Percentiles rank a stretch among this genome's conserved stretches.
Conservation (phyloP, 2,888 invertebrate genomes). For the Perdita meconis region DNA sequence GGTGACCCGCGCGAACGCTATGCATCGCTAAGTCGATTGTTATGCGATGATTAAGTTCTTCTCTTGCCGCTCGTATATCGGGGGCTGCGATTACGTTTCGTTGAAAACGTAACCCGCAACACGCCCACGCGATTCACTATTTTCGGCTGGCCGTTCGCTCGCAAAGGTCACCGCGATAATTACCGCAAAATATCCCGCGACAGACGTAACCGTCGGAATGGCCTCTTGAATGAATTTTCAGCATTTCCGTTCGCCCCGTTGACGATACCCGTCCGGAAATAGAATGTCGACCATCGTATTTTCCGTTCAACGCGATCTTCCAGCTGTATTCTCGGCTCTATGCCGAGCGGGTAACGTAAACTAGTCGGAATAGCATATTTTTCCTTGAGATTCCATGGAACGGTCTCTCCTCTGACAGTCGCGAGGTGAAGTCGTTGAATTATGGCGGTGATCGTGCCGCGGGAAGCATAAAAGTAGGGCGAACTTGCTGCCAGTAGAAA, state of each 20-base stretch:
- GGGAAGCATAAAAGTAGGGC: no score
- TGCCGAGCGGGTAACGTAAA: slow-evolving; percentile 5
- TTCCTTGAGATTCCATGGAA: slow-evolving; percentile 7
- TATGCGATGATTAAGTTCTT: slow-evolving; percentile 65
- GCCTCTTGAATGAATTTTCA: slow-evolving; percentile 59
- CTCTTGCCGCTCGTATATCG: slow-evolving; percentile 27
- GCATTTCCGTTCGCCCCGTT: slow-evolving; percentile 49
- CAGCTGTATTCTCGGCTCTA: slow-evolving; percentile 35
- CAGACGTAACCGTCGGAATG: slow-evolving; percentile 32
- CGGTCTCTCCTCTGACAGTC: not conserved
- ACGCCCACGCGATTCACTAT: slow-evolving; percentile 64
- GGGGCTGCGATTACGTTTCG: slow-evolving; percentile 40
- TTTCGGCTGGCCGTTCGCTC: slow-evolving; percentile 48
- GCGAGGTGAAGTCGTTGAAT: not conserved
- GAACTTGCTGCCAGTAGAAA: no score
- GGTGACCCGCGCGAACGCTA: slow-evolving; percentile 77
- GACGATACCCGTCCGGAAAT: slow-evolving; percentile 48
- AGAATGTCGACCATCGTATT: slow-evolving; percentile 34
- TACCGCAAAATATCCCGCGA: slow-evolving; percentile 50
- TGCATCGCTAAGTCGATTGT: slow-evolving; percentile 70
- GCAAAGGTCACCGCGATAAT: slow-evolving; percentile 64
- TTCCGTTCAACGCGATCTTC: slow-evolving; percentile 31
- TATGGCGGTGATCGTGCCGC: no score
- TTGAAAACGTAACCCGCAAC: slow-evolving; percentile 32
- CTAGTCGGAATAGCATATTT: slow-evolving; percentile 1